phyloP scores from a whole-genome alignment of 2,113 vertebrate species.

The Entomyzon cyanotis region DNA sequence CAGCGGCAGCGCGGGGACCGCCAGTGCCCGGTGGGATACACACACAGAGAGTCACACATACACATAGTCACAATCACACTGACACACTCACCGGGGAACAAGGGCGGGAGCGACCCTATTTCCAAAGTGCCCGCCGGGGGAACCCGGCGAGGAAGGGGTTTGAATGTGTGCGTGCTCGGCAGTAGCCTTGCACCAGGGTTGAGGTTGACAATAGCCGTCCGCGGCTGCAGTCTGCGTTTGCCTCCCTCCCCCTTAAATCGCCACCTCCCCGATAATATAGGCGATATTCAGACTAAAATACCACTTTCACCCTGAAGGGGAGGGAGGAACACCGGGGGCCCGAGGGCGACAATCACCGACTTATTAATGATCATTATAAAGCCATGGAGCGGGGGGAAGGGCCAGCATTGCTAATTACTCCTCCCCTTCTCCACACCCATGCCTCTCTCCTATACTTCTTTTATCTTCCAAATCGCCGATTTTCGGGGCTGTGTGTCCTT shows the following conservation, averaged over 20 bases:
- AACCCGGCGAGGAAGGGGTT: not conserved
- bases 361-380: not conserved
- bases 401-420: constrained; percentile 44
- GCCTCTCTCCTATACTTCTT: not conserved
- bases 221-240: not conserved
- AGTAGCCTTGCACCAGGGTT: not conserved
- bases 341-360: not conserved
- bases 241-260: not conserved
- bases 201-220: not conserved
- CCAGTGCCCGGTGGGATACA: not conserved
- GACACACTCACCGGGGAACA: not conserved
- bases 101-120: not conserved
- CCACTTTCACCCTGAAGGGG: not conserved
- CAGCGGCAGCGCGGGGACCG: not conserved
- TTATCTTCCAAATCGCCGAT: not conserved
- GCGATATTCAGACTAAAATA: not conserved
- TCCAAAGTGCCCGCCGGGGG: not conserved
- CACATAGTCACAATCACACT: not conserved
- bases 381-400: constrained; percentile 2
- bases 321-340: not conserved
- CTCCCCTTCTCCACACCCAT: not conserved
- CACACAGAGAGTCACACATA: not conserved
- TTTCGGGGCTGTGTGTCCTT: constrained; percentile 61
- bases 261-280: not conserved
- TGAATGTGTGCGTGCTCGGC: not conserved